Evolutionary conservation across 92 coral and sea anemone species (phyloP), one percentile per base, ranked within the genome.

Genomic region (Parazoanthus atlanticus): DNA sequence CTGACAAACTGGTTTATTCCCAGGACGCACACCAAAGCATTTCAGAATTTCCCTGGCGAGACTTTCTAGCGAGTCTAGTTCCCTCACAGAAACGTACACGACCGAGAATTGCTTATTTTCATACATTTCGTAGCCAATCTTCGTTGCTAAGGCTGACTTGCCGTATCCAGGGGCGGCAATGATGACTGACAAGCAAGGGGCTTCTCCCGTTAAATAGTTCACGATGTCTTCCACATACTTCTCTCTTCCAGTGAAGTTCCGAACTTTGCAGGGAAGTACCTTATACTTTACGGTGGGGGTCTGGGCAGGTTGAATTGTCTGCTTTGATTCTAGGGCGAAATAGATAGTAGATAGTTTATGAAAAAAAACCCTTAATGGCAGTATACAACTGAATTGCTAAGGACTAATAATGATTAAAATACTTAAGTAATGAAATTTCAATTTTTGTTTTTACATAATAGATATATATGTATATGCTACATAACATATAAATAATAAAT

Each of bases 101-200:
- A 93, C 90, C n/a, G 80, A 72, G 32, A 32, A 75, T 76, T 40
- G 82, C 90, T 75, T 85, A 52, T 9, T 71, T 72, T 43, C 81
- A 41, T 76, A 40, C 28, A 94, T 75, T 88, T 30, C 84, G 90
- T 92, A 76, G 1, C 95, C 95, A 17, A 90, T 43, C 30, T 47
- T 54, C 61, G 70, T 89, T 4, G 91, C 91, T 16, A 89, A 26
- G 6, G 90, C 84, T 7, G 98, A 91, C 66, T 94, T 94, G 29
- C 98, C 98, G 66, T 82, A 89, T 29, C 94, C 94, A 15, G 98
- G 98, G n/a, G 95, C 93, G 9, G 88, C 95, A 72, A 88, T 82
- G 23, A 94, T 10, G 23, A 86, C 66, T 46, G 92, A 28, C 7
- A 94, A 81, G 7, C 79, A 40, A 1, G 67, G 52, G 41, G 10